Evolutionary conservation across 2,797 vertebrate species (phyloP).

Genomic region (Steatocranus sp.): DNA sequence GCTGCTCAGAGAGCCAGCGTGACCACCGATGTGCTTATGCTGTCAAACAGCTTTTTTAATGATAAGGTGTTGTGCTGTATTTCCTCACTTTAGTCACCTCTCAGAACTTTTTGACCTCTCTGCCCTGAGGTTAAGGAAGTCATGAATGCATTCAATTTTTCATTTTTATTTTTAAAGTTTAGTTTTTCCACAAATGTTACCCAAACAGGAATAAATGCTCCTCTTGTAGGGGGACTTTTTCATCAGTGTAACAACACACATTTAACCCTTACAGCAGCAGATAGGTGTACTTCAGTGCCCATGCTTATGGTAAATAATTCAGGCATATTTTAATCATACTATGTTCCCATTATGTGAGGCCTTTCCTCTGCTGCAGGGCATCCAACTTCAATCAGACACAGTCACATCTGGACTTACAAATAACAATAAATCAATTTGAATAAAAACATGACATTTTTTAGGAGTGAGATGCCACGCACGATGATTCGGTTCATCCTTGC

Average conservation of each 20-base stretch:
- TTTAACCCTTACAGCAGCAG: background rate
- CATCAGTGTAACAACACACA: background rate
- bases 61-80: background rate
- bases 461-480: background rate
- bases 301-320: background rate
- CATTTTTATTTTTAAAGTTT: background rate
- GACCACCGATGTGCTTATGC: background rate
- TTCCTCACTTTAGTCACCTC: background rate
- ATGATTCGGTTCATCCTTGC: constrained; percentile 19
- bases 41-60: background rate
- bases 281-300: background rate
- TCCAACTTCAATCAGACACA: background rate
- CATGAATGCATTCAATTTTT: background rate
- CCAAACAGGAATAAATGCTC: background rate
- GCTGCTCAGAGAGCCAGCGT: background rate
- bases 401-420: background rate
- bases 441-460: background rate
- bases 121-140: background rate
- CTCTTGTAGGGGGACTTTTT: background rate
- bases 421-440: background rate
- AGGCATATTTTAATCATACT: background rate
- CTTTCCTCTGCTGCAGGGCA: background rate
- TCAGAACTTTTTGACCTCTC: background rate
- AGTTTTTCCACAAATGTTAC: background rate
- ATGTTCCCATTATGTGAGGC: background rate